Conservation (phyloP, 2,797 vertebrate species). For the Podargus strigoides region DNA sequence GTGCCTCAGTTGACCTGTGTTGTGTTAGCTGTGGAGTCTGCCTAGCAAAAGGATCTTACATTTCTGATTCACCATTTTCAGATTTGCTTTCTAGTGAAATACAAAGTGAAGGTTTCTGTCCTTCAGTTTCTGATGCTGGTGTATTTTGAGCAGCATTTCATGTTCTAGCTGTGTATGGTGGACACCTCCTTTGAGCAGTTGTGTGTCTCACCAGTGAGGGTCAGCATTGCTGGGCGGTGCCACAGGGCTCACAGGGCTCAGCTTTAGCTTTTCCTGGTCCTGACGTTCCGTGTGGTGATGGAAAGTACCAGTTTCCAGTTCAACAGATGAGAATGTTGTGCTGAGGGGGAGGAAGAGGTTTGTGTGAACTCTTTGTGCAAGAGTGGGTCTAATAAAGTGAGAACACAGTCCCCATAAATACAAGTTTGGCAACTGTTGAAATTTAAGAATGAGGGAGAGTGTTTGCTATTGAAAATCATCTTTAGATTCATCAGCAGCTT, state of each 20-base stretch:
- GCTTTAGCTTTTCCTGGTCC: background rate
- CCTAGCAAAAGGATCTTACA: background rate
- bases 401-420: background rate
- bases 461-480: background rate
- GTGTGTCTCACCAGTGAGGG: accelerated
- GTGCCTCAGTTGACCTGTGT: background rate
- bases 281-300: background rate
- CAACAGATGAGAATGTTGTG: no score
- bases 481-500: background rate
- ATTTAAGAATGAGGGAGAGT: background rate
- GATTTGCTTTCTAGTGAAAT: background rate
- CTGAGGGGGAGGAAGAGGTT: no score
- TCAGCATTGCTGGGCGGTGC: accelerated
- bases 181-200: background rate
- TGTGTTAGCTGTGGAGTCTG: background rate
- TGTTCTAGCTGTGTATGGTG: no score
- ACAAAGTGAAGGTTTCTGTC: background rate
- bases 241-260: no score
- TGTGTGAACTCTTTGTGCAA: background rate
- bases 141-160: background rate
- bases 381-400: background rate
- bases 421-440: background rate
- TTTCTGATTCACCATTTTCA: background rate
- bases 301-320: background rate
- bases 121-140: background rate